Evolutionary conservation across 2,888 invertebrate genomes (phyloP).

Genomic region (Himalopsyche kuldschensis): DNA sequence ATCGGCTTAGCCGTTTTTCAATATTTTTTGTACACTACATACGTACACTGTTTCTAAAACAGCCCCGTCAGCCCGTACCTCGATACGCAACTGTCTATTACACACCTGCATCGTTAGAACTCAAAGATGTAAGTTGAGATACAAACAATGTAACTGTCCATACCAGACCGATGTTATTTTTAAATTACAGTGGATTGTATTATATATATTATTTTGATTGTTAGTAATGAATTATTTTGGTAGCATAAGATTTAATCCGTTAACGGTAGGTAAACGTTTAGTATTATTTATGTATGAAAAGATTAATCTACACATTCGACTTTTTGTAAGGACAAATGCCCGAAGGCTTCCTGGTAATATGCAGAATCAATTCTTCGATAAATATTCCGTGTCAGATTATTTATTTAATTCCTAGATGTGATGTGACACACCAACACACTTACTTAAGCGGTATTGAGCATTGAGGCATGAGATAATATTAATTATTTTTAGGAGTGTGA

Average conservation of each 20-base stretch:
- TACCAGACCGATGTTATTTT: slow-evolving; percentile 1
- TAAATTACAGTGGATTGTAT: slow-evolving; percentile 24
- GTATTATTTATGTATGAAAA: not conserved
- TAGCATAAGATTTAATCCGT: slow-evolving; percentile 12
- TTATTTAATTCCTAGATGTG: not conserved
- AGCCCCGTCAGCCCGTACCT: not conserved
- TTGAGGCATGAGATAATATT: no score
- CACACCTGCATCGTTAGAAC: slow-evolving; percentile 34
- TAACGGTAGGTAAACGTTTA: slow-evolving; percentile 2
- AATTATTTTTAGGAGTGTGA: no score
- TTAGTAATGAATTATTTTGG: slow-evolving; percentile 20
- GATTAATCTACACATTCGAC: not conserved
- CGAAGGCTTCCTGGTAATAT: not conserved
- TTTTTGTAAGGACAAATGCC: not conserved
- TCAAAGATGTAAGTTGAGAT: slow-evolving; percentile 15
- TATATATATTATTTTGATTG: slow-evolving; percentile 21
- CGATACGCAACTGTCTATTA: not conserved
- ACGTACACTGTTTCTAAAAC: no score
- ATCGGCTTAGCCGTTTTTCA: no score
- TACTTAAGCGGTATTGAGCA: not conserved
- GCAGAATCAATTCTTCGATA: not conserved
- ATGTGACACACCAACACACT: not conserved
- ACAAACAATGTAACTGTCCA: slow-evolving; percentile 6
- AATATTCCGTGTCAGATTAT: not conserved
- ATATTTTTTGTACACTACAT: no score